Evolutionary conservation across 2,888 invertebrate genomes (phyloP), one percentile per base, ranked within the genome.

Genomic region (Lottia scabra): DNA sequence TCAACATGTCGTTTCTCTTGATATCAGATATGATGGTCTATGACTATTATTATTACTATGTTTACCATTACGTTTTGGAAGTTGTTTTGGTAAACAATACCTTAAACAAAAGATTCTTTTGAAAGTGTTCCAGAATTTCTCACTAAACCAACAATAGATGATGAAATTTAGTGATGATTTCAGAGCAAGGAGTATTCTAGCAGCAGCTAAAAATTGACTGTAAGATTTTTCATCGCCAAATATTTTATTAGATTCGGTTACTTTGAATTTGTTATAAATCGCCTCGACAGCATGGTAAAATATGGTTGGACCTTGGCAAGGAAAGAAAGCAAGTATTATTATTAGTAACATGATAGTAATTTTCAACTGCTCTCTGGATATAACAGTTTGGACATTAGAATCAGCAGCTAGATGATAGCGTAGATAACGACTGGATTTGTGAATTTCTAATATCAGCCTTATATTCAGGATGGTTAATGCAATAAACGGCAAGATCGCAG

Each of bases 101-200:
- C 80, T 79, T 68, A 80, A 74, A 71, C 85, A 87, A 78, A 88
- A 85, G 43, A 84, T 81, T 71, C 82, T 75, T 78, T 87, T 88
- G 76, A 88, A 84, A 5, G 88, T 88, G 69, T 81, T 81, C 86
- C 87, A 85, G 79, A 88, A 88, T 74, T 86, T 87, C 77, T 88
- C 88, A 70, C 87, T 88, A 81, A 88, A 87, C 88, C 88, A 88
- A 73, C 88, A 88, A 77, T 88, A 88, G 3, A 88, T 77, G 65
- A 88, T 81, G 73, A 88, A 88, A 80, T 88, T 88, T 46, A 87
- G 81, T 12, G 88, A 84, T 0, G 88, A 88, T 73, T 88, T 85
- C 19, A 87, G 71, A 3, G 84, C 83, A 12, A 87, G 75, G 43
- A 87, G 75, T 19, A 85, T 69, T 64, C 76, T 75, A 67, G 67